These are phyloP conservation scores for Epirrhoe tristata DNA, from an alignment of 2,888 invertebrate genomes.

Conservation along the genomic window DNA sequence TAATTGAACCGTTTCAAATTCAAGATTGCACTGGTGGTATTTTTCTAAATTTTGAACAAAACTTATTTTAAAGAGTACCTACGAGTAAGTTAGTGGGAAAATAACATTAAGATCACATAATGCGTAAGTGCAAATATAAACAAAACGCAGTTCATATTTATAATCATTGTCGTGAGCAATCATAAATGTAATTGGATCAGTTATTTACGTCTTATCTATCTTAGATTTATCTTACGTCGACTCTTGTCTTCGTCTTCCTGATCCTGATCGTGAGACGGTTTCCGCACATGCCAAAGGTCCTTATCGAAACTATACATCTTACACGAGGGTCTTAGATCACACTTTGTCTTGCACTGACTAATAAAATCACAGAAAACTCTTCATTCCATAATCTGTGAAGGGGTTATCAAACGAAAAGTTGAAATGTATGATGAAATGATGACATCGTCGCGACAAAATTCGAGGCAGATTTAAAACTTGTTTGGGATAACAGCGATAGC, in stretches of 20 bases:
- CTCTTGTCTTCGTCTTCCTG: conserved; percentile 54
- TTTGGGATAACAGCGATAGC: conserved; percentile 1
- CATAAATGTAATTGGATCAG: conserved; percentile 4
- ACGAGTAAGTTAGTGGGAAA: no score
- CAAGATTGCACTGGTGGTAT: no score
- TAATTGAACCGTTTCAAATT: background rate
- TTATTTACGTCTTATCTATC: conserved; percentile 9
- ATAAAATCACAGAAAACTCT: conserved; percentile 14
- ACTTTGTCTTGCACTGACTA: conserved; percentile 3
- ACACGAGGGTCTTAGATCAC: conserved; percentile 33
- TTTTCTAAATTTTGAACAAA: no score
- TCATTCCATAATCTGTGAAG: conserved; percentile 34
- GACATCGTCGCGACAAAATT: conserved; percentile 32
- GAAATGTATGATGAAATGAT: conserved; percentile 27
- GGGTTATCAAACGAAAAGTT: conserved; percentile 36
- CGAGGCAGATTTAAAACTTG: conserved; percentile 7
- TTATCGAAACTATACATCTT: conserved; percentile 80
- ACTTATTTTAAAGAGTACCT: no score
- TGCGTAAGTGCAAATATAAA: background rate
- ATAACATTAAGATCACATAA: background rate
- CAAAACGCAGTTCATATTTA: background rate
- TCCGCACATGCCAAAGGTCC: conserved; percentile 78
- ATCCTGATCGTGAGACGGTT: conserved; percentile 59
- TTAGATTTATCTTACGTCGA: conserved; percentile 49
- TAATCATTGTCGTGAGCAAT: background rate